Conservation (phyloP, 1,140 invertebrate genomes). For the Argopecten irradians region DNA sequence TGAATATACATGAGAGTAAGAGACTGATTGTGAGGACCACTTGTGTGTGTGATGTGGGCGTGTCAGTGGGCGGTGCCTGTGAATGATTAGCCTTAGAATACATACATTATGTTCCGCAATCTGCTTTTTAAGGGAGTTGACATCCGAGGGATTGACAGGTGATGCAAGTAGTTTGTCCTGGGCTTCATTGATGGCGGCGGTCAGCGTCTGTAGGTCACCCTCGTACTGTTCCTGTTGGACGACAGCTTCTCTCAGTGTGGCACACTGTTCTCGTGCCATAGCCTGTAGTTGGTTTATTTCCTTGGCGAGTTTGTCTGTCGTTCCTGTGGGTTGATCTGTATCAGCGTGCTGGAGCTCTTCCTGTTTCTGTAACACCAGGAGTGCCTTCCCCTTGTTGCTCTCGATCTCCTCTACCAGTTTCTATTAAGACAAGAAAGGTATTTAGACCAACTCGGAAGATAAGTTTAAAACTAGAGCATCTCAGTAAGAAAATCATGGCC, state of each 20-base stretch:
- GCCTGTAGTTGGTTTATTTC: conserved; percentile 68
- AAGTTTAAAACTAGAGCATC: too few species aligned
- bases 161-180: conserved; percentile 88
- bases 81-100: conserved; percentile 55
- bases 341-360: conserved; percentile 47
- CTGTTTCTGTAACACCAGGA: conserved; percentile 63
- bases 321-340: conserved; percentile 50
- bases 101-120: conserved; percentile 94
- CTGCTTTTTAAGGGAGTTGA: conserved; percentile 88
- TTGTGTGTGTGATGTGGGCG: background rate
- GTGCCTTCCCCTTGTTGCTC: conserved; percentile 62
- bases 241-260: conserved; percentile 84
- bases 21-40: background rate
- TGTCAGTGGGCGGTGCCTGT: background rate
- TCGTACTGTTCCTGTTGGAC: conserved; percentile 81
- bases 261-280: conserved; percentile 60
- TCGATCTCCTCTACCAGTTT: conserved; percentile 69
- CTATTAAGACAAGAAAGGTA: conserved; percentile 53
- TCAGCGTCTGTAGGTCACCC: conserved; percentile 63
- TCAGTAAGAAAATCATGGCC: too few species aligned
- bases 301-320: conserved; percentile 52
- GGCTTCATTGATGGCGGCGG: conserved; percentile 88
- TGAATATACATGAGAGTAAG: background rate
- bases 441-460: too few species aligned
- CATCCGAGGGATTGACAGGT: conserved; percentile 89